Evolutionary conservation across 2,888 invertebrate genomes (phyloP).

Genomic region (Cephus rjabovi): DNA sequence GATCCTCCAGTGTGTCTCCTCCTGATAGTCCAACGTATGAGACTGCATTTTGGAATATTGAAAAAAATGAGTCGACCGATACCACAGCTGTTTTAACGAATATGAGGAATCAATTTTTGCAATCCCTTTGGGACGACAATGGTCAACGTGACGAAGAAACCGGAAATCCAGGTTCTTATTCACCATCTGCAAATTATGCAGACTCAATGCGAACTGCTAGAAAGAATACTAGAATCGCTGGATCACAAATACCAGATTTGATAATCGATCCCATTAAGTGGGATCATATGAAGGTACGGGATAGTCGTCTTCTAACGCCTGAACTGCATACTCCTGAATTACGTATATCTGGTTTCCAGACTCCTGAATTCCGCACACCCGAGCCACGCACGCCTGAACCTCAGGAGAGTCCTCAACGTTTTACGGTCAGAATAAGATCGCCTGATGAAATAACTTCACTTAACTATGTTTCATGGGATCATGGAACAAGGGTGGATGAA

Average conservation of each 20-base stretch:
- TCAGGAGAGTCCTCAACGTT: background rate
- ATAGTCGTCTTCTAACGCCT: background rate
- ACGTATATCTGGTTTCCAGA: background rate
- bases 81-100: background rate
- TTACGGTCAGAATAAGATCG: background rate
- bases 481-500: background rate
- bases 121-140: background rate
- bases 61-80: background rate
- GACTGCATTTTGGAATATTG: background rate
- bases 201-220: background rate
- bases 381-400: background rate
- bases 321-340: background rate
- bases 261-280: background rate
- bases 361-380: background rate
- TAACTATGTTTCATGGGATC: background rate
- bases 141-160: background rate
- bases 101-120: background rate
- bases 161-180: background rate
- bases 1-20: background rate
- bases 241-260: background rate
- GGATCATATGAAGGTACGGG: background rate
- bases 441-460: background rate
- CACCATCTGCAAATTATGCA: background rate
- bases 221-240: background rate
- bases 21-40: background rate